phyloP scores from a whole-genome alignment of 2,888 invertebrate species.

The Tortrix viridana region DNA sequence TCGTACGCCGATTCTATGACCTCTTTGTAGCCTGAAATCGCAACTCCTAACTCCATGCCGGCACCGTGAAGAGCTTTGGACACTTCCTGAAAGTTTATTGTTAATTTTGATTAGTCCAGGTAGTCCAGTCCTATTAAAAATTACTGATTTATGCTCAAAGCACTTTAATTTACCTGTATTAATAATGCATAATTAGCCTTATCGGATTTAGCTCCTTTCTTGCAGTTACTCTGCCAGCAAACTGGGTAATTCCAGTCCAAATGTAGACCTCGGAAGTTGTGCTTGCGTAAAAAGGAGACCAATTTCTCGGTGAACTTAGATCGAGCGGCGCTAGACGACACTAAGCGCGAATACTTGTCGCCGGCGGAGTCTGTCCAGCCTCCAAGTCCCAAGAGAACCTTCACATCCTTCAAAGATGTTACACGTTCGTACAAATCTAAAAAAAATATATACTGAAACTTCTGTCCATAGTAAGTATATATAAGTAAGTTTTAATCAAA shows the following conservation, averaged over 20 bases:
- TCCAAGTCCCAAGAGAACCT: slow-evolving; percentile 92
- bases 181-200: slow-evolving; percentile 91
- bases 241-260: slow-evolving; percentile 98
- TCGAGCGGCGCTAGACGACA: slow-evolving; percentile 86
- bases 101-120: background rate
- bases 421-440: slow-evolving; percentile 92
- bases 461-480: background rate
- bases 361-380: slow-evolving; percentile 97
- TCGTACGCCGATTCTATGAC: slow-evolving; percentile 95
- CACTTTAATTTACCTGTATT: slow-evolving; percentile 82
- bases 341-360: slow-evolving; percentile 93
- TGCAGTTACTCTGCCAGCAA: slow-evolving; percentile 96
- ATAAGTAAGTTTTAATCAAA: too few relatives aligned
- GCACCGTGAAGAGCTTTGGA: slow-evolving; percentile 86
- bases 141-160: too few relatives aligned
- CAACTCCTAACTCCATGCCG: slow-evolving; percentile 90
- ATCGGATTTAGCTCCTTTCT: slow-evolving; percentile 91
- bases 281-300: slow-evolving; percentile 88
- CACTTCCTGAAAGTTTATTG: slow-evolving; percentile 80
- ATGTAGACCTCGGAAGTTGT: slow-evolving; percentile 94
- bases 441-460: too few relatives aligned
- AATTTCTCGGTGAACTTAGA: slow-evolving; percentile 88
- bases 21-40: slow-evolving; percentile 95
- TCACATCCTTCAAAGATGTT: slow-evolving; percentile 86
- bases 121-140: too few relatives aligned